Evolutionary conservation across 2,113 vertebrate genomes (phyloP).

Genomic region (Galemys pyrenaicus): DNA sequence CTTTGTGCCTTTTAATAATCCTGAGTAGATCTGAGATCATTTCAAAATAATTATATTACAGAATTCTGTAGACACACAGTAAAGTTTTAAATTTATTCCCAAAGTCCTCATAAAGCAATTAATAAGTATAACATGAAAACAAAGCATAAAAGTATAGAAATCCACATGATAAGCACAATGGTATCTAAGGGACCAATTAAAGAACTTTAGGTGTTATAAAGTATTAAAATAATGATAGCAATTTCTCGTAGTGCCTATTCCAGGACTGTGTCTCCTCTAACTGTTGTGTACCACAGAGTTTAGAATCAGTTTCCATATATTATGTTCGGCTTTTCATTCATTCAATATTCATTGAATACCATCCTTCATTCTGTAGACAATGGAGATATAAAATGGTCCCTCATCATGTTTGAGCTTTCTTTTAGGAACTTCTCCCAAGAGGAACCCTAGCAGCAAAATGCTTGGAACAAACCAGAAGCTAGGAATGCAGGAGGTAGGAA

Average conservation of each 20-base stretch:
- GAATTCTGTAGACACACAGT: slow-evolving; percentile 7
- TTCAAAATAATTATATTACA: not conserved
- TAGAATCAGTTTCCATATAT: not conserved
- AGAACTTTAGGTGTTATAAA: not conserved
- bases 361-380: not conserved
- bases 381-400: not conserved
- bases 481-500: not conserved
- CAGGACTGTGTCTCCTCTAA: not conserved
- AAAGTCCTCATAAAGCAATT: slow-evolving; percentile 41
- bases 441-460: not conserved
- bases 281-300: not conserved
- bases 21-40: not conserved
- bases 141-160: slow-evolving; percentile 40
- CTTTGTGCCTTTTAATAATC: slow-evolving; percentile 14
- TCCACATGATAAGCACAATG: slow-evolving; percentile 11
- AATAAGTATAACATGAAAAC: slow-evolving; percentile 52
- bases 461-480: not conserved
- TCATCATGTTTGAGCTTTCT: not conserved
- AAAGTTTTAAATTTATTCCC: slow-evolving; percentile 43
- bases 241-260: not conserved
- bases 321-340: slow-evolving; percentile 16
- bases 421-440: not conserved
- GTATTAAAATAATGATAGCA: not conserved
- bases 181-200: slow-evolving; percentile 44
- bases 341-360: not conserved